Evolutionary conservation across 2,797 vertebrate genomes (phyloP).

Genomic region (Cottoperca gobio): DNA sequence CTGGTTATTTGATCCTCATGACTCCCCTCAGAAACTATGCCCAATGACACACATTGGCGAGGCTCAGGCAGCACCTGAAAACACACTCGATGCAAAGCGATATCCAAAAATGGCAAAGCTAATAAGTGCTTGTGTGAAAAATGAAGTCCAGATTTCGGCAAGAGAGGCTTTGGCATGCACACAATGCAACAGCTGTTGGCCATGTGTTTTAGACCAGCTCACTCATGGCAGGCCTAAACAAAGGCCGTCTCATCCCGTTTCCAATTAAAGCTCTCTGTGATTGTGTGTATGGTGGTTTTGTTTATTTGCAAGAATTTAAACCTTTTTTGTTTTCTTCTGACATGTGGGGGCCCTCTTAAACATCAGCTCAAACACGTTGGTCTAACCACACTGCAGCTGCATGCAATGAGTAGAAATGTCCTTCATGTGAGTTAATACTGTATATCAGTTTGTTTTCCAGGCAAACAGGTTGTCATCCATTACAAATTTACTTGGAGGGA

Average conservation of each 20-base stretch:
- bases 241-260: slow-evolving; percentile 41
- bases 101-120: slow-evolving; percentile 79
- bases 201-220: slow-evolving; percentile 62
- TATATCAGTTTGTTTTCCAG: slow-evolving; percentile 42
- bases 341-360: slow-evolving; percentile 36
- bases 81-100: slow-evolving; percentile 39
- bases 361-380: slow-evolving; percentile 23
- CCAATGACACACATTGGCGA: slow-evolving; percentile 35
- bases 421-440: slow-evolving; percentile 39
- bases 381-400: slow-evolving; percentile 48
- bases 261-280: slow-evolving; percentile 53
- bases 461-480: slow-evolving; percentile 53
- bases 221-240: slow-evolving; percentile 49
- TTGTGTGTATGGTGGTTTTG: slow-evolving; percentile 44
- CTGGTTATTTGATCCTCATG: slow-evolving; percentile 66
- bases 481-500: slow-evolving; percentile 39
- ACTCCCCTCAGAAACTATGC: slow-evolving; percentile 77
- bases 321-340: slow-evolving; percentile 21
- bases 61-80: slow-evolving; percentile 27
- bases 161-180: slow-evolving; percentile 53
- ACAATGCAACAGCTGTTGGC: slow-evolving; percentile 67
- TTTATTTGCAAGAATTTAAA: slow-evolving; percentile 47
- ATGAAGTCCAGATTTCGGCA: slow-evolving; percentile 58
- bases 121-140: slow-evolving; percentile 65
- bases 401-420: slow-evolving; percentile 40